Percentiles rank a stretch among this genome's conserved stretches.
phyloP scores from a whole-genome alignment of 1,140 invertebrate species.

The Caligus rogercresseyi region DNA sequence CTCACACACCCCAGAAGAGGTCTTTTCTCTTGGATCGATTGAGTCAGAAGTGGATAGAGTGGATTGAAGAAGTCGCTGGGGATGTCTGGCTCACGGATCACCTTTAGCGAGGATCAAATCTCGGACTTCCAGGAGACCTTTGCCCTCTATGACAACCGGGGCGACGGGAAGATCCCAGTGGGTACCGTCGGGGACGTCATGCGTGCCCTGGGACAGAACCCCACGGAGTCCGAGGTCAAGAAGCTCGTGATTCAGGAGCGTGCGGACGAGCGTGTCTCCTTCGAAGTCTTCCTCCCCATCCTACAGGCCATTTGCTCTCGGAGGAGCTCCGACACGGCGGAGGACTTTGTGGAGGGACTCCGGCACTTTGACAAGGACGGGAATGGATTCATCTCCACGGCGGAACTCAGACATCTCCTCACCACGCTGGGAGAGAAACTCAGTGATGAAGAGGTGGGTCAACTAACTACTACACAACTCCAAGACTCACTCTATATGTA shows the following conservation, averaged over 20 bases:
- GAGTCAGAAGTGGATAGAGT: neutral
- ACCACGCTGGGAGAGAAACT: constrained; percentile 79
- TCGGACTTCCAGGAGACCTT: constrained; percentile 58
- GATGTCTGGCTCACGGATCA: constrained; percentile 1
- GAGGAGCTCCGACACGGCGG: constrained; percentile 70
- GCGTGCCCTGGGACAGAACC: constrained; percentile 87
- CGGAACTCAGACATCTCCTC: constrained; percentile 86
- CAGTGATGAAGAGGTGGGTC: constrained; percentile 72
- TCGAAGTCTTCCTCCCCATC: constrained; percentile 96
- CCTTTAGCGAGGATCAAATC: constrained; percentile 18
- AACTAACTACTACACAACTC: too few species aligned
- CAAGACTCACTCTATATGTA: too few species aligned
- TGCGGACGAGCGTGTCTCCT: constrained; percentile 84
- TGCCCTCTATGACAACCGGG: constrained; percentile 84
- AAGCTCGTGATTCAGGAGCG: constrained; percentile 85
- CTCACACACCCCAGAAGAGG: too few species aligned
- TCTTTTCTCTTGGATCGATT: too few species aligned
- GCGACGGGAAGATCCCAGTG: constrained; percentile 95
- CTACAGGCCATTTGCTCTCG: constrained; percentile 80
- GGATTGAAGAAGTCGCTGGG: too few species aligned
- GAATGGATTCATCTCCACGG: constrained; percentile 91
- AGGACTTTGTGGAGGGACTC: constrained; percentile 90
- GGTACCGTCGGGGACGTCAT: constrained; percentile 90
- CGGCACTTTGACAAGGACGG: constrained; percentile 98
- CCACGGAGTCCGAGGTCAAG: constrained; percentile 92